A percentile compares a stretch with the other conserved stretches of the same genome.
These are phyloP conservation scores for Trachurus trachurus DNA, from an alignment of 2,797 vertebrate species.

Conservation along the genomic window DNA sequence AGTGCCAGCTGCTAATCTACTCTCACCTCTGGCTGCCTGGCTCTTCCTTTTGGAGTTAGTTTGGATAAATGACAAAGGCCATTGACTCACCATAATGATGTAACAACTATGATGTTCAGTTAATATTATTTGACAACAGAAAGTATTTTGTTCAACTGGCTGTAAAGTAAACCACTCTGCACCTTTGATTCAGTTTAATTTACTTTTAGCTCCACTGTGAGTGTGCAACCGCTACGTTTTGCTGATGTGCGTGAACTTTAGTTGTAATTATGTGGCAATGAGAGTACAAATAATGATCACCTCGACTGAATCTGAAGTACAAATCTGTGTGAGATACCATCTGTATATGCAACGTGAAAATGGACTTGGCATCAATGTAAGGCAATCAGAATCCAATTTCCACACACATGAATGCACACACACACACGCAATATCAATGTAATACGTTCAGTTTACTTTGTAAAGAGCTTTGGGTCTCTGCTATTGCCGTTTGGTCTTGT, in stretches of 20 bases:
- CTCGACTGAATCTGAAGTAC: conserved; percentile 1
- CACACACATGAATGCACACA: background rate
- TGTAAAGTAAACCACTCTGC: background rate
- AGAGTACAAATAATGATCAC: conserved; percentile 22
- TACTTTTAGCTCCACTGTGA: background rate
- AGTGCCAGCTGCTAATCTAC: conserved; percentile 1
- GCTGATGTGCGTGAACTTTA: conserved; percentile 1
- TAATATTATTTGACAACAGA: background rate
- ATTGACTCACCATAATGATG: conserved; percentile 6
- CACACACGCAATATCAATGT: conserved; percentile 17
- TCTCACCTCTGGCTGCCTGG: conserved; percentile 2
- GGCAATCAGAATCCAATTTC: conserved; percentile 33
- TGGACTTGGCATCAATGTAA: conserved; percentile 18
- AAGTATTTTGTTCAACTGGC: background rate
- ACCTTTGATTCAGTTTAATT: conserved; percentile 10
- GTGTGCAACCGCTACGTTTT: background rate
- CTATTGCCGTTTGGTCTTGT: conserved; percentile 46
- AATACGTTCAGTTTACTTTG: conserved; percentile 31
- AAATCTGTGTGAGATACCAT: background rate
- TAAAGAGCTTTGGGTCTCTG: conserved; percentile 48
- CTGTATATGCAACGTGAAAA: background rate
- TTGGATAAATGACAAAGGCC: background rate
- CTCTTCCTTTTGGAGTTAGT: background rate
- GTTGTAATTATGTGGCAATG: conserved; percentile 25
- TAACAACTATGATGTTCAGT: background rate